These are phyloP conservation scores for Eustalomyia histrio DNA, from an alignment of 2,888 invertebrate genomes.

Conservation along the genomic window DNA sequence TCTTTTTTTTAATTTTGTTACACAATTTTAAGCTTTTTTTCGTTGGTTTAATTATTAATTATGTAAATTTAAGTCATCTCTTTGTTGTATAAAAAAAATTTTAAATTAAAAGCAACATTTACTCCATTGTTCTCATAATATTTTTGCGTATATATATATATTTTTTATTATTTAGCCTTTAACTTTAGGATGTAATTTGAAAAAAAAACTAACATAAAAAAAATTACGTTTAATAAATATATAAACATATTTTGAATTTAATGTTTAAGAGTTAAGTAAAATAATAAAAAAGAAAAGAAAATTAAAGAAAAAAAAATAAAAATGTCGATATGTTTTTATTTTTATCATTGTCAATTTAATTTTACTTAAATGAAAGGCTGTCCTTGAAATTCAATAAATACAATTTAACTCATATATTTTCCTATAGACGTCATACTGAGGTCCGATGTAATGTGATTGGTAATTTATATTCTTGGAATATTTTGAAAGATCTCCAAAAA, in stretches of 20 bases:
- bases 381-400: too few species aligned
- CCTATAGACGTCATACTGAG: too few species aligned
- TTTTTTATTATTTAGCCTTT: conserved; percentile 59
- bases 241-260: conserved; percentile 66
- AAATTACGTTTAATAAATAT: conserved; percentile 65
- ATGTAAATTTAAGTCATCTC: conserved; percentile 46
- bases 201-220: conserved; percentile 35
- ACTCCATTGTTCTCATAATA: conserved; percentile 56
- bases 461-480: too few species aligned
- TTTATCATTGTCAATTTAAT: too few species aligned
- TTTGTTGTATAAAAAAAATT: conserved; percentile 52
- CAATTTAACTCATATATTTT: too few species aligned
- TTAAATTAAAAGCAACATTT: conserved; percentile 36
- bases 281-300: conserved; percentile 54
- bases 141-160: conserved; percentile 38
- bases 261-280: conserved; percentile 65
- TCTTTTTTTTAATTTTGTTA: conserved; percentile 22
- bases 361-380: too few species aligned
- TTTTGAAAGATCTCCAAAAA: too few species aligned
- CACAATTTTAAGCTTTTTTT: conserved; percentile 19
- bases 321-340: conserved; percentile 39
- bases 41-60: conserved; percentile 43
- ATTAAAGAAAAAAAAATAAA: conserved; percentile 41
- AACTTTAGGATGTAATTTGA: conserved; percentile 61
- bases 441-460: too few species aligned